Conservation (phyloP, 2,888 invertebrate genomes). For the Parasteatoda lunata region DNA sequence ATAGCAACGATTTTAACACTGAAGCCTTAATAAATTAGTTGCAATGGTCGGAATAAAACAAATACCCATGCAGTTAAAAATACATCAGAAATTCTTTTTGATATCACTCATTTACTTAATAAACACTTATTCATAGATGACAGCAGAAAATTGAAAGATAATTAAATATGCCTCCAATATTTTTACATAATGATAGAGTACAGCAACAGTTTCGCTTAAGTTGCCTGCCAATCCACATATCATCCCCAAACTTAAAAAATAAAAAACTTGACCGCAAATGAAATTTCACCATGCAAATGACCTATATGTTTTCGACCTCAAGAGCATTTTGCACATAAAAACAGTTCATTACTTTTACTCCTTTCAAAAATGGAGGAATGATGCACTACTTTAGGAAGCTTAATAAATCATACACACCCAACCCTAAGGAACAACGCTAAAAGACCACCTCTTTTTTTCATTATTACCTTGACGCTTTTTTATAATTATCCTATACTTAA, state of each 20-base stretch:
- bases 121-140: neutral
- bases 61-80: too few species aligned
- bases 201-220: neutral
- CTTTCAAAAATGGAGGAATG: conserved; percentile 8
- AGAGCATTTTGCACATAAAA: conserved; percentile 12
- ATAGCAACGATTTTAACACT: too few species aligned
- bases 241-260: neutral
- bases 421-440: neutral
- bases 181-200: neutral
- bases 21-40: too few species aligned
- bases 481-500: conserved; percentile 21
- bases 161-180: neutral
- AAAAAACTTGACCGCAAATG: neutral
- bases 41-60: too few species aligned
- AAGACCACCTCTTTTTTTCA: conserved; percentile 16
- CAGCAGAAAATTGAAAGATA: neutral
- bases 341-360: conserved; percentile 28
- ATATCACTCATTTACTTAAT: too few species aligned
- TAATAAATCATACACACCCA: conserved; percentile 58
- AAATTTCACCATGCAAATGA: conserved; percentile 16
- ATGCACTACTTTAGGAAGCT: conserved; percentile 3
- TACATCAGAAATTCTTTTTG: too few species aligned
- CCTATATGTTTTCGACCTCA: conserved; percentile 7
- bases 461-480: neutral
- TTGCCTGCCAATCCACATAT: neutral